Conservation (phyloP, 1,140 invertebrate species). For the Tenebrio molitor region DNA sequence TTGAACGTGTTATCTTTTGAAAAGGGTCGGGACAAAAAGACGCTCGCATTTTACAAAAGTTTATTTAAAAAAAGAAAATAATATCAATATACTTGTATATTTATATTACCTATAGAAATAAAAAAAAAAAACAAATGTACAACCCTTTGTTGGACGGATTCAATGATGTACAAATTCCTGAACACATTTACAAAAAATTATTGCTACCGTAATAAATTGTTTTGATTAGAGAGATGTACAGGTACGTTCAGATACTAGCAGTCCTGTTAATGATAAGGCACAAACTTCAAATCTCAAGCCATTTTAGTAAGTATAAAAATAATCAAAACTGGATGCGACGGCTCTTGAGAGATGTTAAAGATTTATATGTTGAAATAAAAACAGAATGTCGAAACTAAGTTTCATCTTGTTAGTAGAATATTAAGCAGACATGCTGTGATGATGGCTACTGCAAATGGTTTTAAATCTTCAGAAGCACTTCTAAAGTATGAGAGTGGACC, state of each 20-base stretch:
- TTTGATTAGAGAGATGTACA: slow-evolving; percentile 8
- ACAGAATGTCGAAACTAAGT: slow-evolving; percentile 1
- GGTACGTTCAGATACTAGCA: slow-evolving; percentile 17
- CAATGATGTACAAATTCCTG: slow-evolving; percentile 5
- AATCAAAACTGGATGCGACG: not conserved
- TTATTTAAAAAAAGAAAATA: slow-evolving; percentile 19
- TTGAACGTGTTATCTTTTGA: not conserved
- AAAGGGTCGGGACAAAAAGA: not conserved
- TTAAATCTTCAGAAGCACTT: slow-evolving; percentile 35
- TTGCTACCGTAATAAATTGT: slow-evolving; percentile 1
- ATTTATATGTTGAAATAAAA: not conserved
- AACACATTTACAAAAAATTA: slow-evolving; percentile 19
- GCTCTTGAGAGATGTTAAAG: not conserved
- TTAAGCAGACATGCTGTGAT: slow-evolving; percentile 33
- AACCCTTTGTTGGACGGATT: slow-evolving; percentile 34
- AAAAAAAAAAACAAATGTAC: slow-evolving; percentile 23
- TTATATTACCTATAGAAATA: slow-evolving; percentile 9
- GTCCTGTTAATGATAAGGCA: slow-evolving; percentile 28
- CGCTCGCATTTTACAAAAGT: slow-evolving; percentile 5
- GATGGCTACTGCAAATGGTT: slow-evolving; percentile 33
- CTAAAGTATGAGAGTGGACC: slow-evolving; percentile 36
- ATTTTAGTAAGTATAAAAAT: not conserved
- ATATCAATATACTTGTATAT: slow-evolving; percentile 19
- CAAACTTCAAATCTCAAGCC: slow-evolving; percentile 22
- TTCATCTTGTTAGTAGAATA: slow-evolving; percentile 31